Percentiles rank a stretch among this genome's conserved stretches.
These are phyloP conservation scores for Orycteropus afer DNA, from an alignment of 2,113 vertebrate genomes.

Conservation along the genomic window DNA sequence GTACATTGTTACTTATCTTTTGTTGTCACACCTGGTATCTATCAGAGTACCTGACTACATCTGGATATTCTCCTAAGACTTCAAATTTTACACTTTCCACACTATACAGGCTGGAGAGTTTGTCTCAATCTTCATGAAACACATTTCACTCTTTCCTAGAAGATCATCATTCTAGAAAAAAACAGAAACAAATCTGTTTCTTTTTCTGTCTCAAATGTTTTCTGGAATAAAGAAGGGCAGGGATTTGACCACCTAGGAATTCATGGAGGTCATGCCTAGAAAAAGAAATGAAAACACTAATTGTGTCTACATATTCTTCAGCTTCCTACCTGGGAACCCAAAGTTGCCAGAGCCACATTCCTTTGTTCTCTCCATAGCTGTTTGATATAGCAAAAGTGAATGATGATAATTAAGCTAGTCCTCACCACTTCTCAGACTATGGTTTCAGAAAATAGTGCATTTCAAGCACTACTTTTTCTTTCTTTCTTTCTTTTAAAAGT, in stretches of 20 bases:
- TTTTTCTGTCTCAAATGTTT: background rate
- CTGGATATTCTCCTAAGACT: background rate
- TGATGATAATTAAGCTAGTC: background rate
- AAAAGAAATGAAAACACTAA: background rate
- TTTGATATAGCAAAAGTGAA: background rate
- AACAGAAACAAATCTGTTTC: background rate
- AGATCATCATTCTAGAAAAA: background rate
- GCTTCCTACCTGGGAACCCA: background rate
- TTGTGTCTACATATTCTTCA: background rate
- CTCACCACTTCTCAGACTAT: background rate
- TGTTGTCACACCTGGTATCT: background rate
- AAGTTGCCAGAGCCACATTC: background rate
- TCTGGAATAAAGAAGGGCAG: background rate
- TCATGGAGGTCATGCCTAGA: background rate
- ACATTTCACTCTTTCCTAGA: background rate
- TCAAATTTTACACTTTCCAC: conserved; percentile 17
- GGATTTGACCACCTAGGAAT: background rate
- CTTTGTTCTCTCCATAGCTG: background rate
- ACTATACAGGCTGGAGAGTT: background rate
- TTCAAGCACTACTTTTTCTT: no score
- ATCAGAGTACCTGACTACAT: background rate
- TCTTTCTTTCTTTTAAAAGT: no score
- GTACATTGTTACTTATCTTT: background rate
- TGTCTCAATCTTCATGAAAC: background rate
- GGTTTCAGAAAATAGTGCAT: background rate